Conservation (phyloP, 37 sponge, comb jelly and placozoan genomes). For the Agelas oroides region DNA sequence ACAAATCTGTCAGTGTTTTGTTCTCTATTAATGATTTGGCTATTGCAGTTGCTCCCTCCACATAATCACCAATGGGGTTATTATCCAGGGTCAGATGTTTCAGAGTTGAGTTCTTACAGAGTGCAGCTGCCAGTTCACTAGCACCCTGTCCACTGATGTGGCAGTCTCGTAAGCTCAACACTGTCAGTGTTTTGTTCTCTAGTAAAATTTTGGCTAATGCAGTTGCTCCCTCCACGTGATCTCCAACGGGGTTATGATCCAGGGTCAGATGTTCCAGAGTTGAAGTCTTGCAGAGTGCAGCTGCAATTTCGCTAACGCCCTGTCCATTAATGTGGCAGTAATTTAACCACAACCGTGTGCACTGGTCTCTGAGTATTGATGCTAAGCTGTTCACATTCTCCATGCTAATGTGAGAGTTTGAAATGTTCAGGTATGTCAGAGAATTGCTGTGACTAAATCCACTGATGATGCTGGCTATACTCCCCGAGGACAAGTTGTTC, state of each 20-base stretch:
- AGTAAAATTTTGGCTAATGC: conserved; percentile 3
- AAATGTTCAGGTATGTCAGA: not conserved
- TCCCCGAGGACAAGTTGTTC: not conserved
- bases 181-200: not conserved
- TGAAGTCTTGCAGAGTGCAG: no score
- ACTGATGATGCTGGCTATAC: not conserved
- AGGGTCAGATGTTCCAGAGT: not conserved
- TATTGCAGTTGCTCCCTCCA: not conserved
- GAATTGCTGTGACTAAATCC: conserved; percentile 17
- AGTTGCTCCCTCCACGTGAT: not conserved
- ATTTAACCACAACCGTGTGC: no score
- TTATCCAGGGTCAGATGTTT: not conserved
- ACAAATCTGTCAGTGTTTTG: not conserved
- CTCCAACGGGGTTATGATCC: not conserved
- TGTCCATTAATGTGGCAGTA: no score
- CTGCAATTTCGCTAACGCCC: no score
- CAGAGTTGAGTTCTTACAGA: conserved; percentile 1
- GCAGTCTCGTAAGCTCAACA: not conserved
- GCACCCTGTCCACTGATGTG: not conserved
- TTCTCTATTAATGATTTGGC: not conserved
- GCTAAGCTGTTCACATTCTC: no score
- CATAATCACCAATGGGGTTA: not conserved
- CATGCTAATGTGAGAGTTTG: no score
- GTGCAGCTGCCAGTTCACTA: not conserved
- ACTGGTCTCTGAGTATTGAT: no score